Evolutionary conservation across 2,888 invertebrate species (phyloP).

Genomic region (Drosophila peninsularis): DNA sequence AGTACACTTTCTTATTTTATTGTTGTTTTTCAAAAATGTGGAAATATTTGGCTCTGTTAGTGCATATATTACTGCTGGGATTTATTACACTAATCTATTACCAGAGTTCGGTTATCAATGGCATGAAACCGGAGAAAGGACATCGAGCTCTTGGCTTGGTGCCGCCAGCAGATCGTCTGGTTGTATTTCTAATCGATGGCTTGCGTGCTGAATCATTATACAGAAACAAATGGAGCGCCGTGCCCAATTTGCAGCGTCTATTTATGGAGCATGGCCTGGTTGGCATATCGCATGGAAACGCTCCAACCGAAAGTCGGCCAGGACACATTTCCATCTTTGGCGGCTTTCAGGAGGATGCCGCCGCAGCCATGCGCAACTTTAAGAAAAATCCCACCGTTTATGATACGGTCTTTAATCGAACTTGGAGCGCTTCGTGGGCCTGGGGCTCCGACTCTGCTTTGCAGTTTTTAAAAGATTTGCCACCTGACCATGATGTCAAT

Average conservation of each 20-base stretch:
- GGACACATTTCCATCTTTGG: conserved; percentile 98
- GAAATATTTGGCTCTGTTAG: conserved; percentile 85
- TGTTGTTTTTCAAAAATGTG: conserved; percentile 69
- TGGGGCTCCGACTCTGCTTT: conserved; percentile 98
- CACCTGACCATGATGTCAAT: conserved; percentile 81
- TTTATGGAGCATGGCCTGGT: conserved; percentile 70
- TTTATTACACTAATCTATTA: conserved; percentile 97
- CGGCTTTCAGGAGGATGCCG: conserved; percentile 96
- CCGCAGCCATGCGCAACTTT: conserved; percentile 97
- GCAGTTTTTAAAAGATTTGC: conserved; percentile 92
- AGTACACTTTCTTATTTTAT: conserved; percentile 16
- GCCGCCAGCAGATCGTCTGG: conserved; percentile 89
- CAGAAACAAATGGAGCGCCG: conserved; percentile 64
- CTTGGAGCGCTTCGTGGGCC: conserved; percentile 88
- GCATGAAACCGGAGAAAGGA: conserved; percentile 55
- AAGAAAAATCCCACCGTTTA: conserved; percentile 97
- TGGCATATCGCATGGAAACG: conserved; percentile 94
- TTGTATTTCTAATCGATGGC: conserved; percentile 97
- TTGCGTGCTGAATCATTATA: conserved; percentile 94
- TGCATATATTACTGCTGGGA: conserved; percentile 91
- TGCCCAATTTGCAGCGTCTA: conserved; percentile 72
- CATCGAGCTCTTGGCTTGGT: conserved; percentile 27
- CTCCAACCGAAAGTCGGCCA: conserved; percentile 98
- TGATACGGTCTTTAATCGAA: conserved; percentile 97
- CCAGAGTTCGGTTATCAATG: conserved; percentile 91